phyloP scores from a whole-genome alignment of 1,140 invertebrate species.

The Zaprionus ornatus region DNA sequence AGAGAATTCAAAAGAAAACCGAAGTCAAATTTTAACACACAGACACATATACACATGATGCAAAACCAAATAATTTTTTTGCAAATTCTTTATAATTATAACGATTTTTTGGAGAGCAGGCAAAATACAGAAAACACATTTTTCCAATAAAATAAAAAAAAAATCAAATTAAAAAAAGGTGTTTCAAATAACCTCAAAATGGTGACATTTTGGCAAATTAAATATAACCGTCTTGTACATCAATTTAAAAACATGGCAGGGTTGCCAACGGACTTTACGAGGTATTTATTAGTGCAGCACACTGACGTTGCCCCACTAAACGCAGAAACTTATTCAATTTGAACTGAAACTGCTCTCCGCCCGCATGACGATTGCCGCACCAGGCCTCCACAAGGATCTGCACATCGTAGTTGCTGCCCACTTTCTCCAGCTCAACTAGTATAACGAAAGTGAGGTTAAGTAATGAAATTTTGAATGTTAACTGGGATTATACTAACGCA shows the following conservation, averaged over 20 bases:
- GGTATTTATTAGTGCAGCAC: background rate
- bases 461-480: background rate
- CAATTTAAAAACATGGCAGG: background rate
- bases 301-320: background rate
- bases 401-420: constrained; percentile 19
- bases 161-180: constrained; percentile 24
- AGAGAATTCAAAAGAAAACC: constrained; percentile 38
- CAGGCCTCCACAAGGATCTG: constrained; percentile 30
- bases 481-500: constrained; percentile 42
- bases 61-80: constrained; percentile 61
- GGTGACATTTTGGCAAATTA: no score
- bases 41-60: constrained; percentile 43
- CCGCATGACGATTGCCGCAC: constrained; percentile 37
- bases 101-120: constrained; percentile 69
- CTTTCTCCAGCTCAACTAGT: constrained; percentile 20
- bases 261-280: background rate
- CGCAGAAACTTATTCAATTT: constrained; percentile 12
- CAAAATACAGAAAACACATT: constrained; percentile 64
- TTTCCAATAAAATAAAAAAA: constrained; percentile 72
- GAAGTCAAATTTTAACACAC: constrained; percentile 71
- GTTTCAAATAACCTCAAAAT: background rate
- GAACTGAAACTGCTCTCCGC: constrained; percentile 27
- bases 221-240: background rate
- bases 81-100: constrained; percentile 75
- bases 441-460: background rate